Conservation (phyloP, 2,888 invertebrate genomes). For the Dolomedes plantarius region DNA sequence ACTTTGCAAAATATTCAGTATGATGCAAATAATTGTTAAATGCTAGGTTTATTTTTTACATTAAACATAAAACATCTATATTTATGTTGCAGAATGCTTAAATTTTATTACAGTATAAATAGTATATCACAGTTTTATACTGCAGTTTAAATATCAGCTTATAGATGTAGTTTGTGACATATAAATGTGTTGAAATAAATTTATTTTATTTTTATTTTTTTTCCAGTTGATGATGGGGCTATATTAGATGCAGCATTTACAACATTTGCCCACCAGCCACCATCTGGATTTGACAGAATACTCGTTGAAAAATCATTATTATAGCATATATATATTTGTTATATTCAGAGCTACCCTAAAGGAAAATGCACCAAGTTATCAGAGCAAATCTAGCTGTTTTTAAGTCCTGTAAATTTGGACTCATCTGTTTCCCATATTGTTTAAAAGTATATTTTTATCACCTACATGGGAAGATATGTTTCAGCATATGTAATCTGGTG, state of each 20-base stretch:
- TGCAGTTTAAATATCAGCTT: too few species aligned
- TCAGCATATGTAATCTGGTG: neutral
- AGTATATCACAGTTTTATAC: too few species aligned
- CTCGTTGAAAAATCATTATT: constrained; percentile 97
- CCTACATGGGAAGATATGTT: neutral
- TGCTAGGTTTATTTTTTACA: too few species aligned
- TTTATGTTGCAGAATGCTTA: too few species aligned
- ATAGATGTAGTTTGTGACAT: too few species aligned
- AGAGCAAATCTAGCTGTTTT: neutral
- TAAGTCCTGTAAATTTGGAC: neutral
- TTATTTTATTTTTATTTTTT: constrained; percentile 73
- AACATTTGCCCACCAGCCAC: constrained; percentile 85
- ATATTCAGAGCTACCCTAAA: neutral
- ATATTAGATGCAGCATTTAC: constrained; percentile 95
- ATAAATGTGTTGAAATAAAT: too few species aligned
- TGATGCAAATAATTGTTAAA: too few species aligned
- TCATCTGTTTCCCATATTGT: neutral
- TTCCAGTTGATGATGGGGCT: constrained; percentile 96
- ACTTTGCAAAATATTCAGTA: too few species aligned
- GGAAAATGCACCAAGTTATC: neutral
- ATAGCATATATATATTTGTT: constrained; percentile 78
- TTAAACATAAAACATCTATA: too few species aligned
- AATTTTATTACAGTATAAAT: too few species aligned
- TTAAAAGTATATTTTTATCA: constrained; percentile 1
- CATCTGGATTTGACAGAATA: constrained; percentile 92